Percentiles rank a stretch among this genome's conserved stretches.
phyloP scores from a whole-genome alignment of 2,113 vertebrate species.

The Proterorhinus semilunaris region DNA sequence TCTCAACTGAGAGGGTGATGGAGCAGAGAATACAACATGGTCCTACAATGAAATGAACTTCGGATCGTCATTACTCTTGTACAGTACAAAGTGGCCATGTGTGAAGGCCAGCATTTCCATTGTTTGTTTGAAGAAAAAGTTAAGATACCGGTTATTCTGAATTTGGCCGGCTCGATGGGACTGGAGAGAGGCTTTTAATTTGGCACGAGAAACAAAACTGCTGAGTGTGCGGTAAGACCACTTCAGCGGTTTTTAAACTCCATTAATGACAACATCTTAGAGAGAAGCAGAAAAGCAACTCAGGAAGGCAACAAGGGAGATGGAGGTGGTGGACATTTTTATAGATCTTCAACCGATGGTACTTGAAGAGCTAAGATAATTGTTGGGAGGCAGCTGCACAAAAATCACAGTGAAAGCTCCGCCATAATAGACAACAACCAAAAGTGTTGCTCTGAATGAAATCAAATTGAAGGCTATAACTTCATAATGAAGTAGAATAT shows the following conservation, averaged over 20 bases:
- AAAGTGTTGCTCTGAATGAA: neutral
- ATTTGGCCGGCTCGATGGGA: conserved; percentile 1
- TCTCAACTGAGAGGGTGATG: too few relatives aligned
- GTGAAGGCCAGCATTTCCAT: too few relatives aligned
- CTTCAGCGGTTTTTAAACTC: conserved; percentile 28
- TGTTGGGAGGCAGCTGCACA: conserved; percentile 12
- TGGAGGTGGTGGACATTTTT: conserved; percentile 18
- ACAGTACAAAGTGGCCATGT: too few relatives aligned
- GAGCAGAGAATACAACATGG: too few relatives aligned
- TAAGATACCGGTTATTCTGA: conserved; percentile 14
- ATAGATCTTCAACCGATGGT: conserved; percentile 11
- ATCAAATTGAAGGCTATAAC: neutral
- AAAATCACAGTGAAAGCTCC: neutral
- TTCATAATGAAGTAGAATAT: conserved; percentile 10
- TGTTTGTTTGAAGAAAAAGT: conserved; percentile 17
- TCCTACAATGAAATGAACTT: too few relatives aligned
- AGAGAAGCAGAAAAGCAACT: conserved; percentile 32
- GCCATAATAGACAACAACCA: neutral
- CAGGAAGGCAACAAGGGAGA: conserved; percentile 10
- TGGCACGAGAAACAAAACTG: conserved; percentile 17
- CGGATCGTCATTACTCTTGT: too few relatives aligned
- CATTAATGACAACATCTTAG: conserved; percentile 41
- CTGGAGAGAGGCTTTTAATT: conserved; percentile 24
- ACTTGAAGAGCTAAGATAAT: conserved; percentile 26
- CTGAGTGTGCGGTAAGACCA: conserved; percentile 10